Base-by-base conservation (phyloP, 2,797 vertebrate species). In the Sitta carolinensis region DNA sequence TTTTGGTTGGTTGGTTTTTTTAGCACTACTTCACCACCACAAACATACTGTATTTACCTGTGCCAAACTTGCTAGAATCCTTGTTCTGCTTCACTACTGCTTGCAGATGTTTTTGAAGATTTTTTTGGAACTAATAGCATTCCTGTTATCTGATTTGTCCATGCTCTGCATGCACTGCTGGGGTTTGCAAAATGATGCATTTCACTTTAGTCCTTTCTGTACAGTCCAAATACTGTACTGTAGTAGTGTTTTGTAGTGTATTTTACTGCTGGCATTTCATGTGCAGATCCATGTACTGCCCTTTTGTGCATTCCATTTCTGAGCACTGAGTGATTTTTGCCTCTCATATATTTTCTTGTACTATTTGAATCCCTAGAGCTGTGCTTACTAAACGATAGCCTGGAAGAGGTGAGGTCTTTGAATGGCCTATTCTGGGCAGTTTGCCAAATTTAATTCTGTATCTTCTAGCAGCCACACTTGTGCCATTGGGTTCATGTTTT, bases 131-230 rank as follows among this genome's bases (percentile, higher is more conserved):
- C 5, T 59, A 75, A 84, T 4, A 67, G 2, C 1, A 0, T 30
- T 80, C 11, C 69, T 84, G 40, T 81, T 81, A 42, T 64, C 54
- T 64, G 67, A 75, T 89, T 79, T 87, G 38, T 82, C 59, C 47
- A 30, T 57, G 34, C 16, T 87, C 38, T 89, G 27, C 34, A 21
- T 52, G 11, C 18, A 70, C 10, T 79, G 26, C 34, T 75, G 25
- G 13, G n/a, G 10, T 73, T 83, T 77, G 45, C 21, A 84, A 75
- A 95, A 78, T 75, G 9, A 68, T 38, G 26, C 9, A 18, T 62
- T 93, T 68, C 34, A 34, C 29, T 29, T 16, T n/a, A 82, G 20
- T 54, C 50, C 62, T 89, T 84, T 75, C 5, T n/a, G n/a, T n/a
- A n/a, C n/a, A n/a, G n/a, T 76, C 38, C 34, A 68, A 68, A 82